phyloP scores from a whole-genome alignment of 1,140 invertebrate species.

The Caligus rogercresseyi region DNA sequence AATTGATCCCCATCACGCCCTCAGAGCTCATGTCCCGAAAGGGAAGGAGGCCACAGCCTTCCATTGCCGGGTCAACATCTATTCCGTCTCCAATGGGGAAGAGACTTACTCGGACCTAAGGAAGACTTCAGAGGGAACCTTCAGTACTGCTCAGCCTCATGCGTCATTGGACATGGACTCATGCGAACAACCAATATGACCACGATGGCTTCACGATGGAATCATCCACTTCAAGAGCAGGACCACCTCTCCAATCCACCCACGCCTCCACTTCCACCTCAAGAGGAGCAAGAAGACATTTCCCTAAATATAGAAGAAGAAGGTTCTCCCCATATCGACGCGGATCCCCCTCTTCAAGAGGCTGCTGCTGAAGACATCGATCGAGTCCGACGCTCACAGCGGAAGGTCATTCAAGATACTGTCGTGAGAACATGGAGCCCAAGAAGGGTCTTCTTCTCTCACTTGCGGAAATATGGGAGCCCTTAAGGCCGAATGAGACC shows the following conservation, averaged over 20 bases:
- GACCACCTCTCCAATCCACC: background rate
- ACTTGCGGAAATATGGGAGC: background rate
- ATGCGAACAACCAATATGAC: background rate
- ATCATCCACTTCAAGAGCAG: too few relatives aligned
- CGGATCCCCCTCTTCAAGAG: background rate
- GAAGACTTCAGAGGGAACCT: conserved; percentile 7
- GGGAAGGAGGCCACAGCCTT: conserved; percentile 8
- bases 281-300: too few relatives aligned
- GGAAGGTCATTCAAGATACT: background rate
- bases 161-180: background rate
- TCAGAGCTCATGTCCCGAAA: conserved; percentile 3
- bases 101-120: conserved; percentile 5
- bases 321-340: background rate
- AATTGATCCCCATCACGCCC: conserved; percentile 10
- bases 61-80: background rate
- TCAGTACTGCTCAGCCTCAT: conserved; percentile 1
- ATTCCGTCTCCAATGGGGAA: background rate
- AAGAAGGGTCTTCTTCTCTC: too few relatives aligned
- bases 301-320: background rate
- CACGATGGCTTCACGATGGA: background rate
- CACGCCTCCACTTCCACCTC: background rate
- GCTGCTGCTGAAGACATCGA: background rate
- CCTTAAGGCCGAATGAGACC: background rate
- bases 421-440: background rate
- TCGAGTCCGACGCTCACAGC: background rate